Evolutionary conservation across 2,888 invertebrate species (phyloP).

Genomic region (Allacma fusca): DNA sequence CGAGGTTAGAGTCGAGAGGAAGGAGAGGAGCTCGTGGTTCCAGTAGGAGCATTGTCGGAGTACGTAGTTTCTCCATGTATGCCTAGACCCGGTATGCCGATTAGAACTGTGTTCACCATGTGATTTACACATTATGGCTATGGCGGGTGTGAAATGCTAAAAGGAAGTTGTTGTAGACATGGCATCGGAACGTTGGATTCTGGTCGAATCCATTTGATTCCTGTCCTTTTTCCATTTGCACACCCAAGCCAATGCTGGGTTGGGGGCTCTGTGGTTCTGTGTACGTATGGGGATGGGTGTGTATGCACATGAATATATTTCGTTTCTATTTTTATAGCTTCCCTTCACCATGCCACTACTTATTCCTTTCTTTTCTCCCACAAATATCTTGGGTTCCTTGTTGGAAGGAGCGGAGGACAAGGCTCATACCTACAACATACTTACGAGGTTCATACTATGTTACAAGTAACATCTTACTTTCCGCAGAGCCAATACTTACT

Average conservation of each 20-base stretch:
- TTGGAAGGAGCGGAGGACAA: no score
- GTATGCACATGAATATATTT: conserved; percentile 3
- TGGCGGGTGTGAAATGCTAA: conserved; percentile 2
- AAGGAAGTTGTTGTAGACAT: conserved; percentile 27
- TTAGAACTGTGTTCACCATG: not conserved
- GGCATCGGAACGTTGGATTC: conserved; percentile 14
- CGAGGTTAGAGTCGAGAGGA: not conserved
- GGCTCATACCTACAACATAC: no score
- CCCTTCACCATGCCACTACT: not conserved
- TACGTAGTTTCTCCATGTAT: no score
- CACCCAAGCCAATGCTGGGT: not conserved
- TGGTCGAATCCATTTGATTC: conserved; percentile 15
- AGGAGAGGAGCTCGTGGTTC: not conserved
- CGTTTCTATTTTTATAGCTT: conserved; percentile 9
- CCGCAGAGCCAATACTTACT: not conserved
- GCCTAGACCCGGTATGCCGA: no score
- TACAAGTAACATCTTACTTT: conserved; percentile 1
- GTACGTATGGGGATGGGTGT: no score
- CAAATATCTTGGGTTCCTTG: not conserved
- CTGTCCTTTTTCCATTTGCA: conserved; percentile 19
- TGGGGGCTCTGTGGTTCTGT: not conserved
- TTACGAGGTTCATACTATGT: no score
- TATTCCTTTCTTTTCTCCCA: not conserved
- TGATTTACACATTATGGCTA: not conserved
- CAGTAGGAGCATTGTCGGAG: no score